phyloP scores from a whole-genome alignment of 2,888 invertebrate species.

The Baccha elongata region DNA sequence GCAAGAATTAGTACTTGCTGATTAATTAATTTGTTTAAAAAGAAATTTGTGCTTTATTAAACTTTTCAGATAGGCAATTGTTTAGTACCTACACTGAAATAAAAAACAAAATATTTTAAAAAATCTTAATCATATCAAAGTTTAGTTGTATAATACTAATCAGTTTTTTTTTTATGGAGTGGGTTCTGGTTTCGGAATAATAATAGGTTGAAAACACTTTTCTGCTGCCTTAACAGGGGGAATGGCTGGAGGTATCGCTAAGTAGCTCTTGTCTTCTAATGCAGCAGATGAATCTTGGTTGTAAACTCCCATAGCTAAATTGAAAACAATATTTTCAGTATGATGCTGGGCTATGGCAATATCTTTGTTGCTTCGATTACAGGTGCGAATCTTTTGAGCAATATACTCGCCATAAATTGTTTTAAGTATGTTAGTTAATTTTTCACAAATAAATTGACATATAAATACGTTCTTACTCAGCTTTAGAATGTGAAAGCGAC shows the following conservation, averaged over 20 bases:
- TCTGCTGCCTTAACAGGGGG: neutral
- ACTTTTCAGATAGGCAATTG: too few species aligned
- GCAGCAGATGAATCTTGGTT: neutral
- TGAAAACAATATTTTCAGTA: conserved; percentile 27
- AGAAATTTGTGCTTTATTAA: too few species aligned
- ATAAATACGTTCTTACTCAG: too few species aligned
- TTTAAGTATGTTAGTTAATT: too few species aligned
- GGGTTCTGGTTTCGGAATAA: conserved; percentile 13
- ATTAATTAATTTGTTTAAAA: too few species aligned
- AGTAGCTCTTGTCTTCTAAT: neutral
- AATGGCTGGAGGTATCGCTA: neutral
- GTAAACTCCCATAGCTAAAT: conserved; percentile 18
- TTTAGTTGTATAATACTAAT: too few species aligned
- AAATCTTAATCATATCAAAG: neutral
- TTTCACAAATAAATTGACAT: too few species aligned
- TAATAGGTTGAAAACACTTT: neutral
- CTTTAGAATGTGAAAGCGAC: too few species aligned
- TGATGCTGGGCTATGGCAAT: conserved; percentile 24
- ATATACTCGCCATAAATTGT: conserved; percentile 34
- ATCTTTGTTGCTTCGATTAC: conserved; percentile 4
- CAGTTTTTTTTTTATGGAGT: neutral
- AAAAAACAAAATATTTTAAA: neutral
- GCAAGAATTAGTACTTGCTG: too few species aligned
- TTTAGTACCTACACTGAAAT: too few species aligned
- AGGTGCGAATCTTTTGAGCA: conserved; percentile 20